Base-by-base conservation (phyloP, 2,888 invertebrate genomes). In the Matsumyia berberina region DNA sequence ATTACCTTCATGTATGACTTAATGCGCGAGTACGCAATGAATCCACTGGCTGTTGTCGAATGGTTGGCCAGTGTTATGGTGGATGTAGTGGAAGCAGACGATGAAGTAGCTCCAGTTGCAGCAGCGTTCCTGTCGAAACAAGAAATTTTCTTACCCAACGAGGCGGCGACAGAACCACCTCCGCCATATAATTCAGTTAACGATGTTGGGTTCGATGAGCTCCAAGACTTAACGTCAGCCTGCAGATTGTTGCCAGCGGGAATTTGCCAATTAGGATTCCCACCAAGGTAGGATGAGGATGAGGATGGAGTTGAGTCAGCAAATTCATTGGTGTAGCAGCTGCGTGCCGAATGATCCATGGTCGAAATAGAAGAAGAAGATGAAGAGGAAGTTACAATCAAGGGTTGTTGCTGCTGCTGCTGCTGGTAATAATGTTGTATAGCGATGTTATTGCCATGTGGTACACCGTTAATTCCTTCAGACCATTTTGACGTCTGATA, bases 401-500 rank as follows among this genome's bases (percentile, higher is more conserved):
- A n/a, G 58, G 85, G 80, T 70, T 87, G 67, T 19, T 76, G 58
- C 44, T 76, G 80, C 44, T 82, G 58, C 46, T 76, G 80, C 51
- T 82, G 83, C 58, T 80, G 86, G 60, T 76, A 78, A 39, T 78
- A 78, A n/a, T 78, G 76, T 19, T 62, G 55, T 7, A 49, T 2
- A 6, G 58, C 15, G 5, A 55, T 35, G 24, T 49, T 72, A 12
- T 46, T 53, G 19, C 37, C 76, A 62, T 69, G 74, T 3, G 88
- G 88, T 12, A 87, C 88, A 11, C 87, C 88, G 64, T 89, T 89
- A 11, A 89, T 88, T 62, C 89, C 89, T 67, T 90, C 90, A 2
- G 90, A 90, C 90, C 90, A 90, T 85, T 90, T 89, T 19, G 89
- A 88, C 44, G 87, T 80, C 57, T 88, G 87, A 53, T 88, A 88